Percentiles rank a stretch among this genome's conserved stretches.
Conservation (phyloP, 2,113 vertebrate genomes). For the Sphaerodactylus townsendi region DNA sequence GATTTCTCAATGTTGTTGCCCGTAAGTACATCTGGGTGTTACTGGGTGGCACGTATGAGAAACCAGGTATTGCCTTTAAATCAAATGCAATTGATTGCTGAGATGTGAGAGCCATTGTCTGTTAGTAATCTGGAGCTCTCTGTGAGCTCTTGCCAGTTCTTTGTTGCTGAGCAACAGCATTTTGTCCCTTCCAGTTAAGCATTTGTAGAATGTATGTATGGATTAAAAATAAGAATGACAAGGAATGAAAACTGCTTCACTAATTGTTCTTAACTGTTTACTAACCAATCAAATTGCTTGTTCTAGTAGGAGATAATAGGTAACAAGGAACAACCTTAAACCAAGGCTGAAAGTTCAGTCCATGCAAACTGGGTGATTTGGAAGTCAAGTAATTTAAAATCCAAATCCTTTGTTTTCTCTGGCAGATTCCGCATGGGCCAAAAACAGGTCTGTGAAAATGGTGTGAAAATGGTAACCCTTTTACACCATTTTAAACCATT, state of each 20-base stretch:
- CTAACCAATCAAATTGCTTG: slow-evolving; percentile 4
- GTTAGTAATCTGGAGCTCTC: slow-evolving; percentile 49
- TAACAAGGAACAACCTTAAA: not conserved
- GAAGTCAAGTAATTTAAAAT: not conserved
- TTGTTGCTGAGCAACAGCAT: slow-evolving; percentile 69
- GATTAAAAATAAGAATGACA: slow-evolving; percentile 52
- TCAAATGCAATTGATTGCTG: slow-evolving; percentile 62
- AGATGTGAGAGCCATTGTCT: slow-evolving; percentile 57
- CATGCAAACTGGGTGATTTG: accelerated
- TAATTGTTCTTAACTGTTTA: slow-evolving; percentile 54
- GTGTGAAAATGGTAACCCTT: no score
- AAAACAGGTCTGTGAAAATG: no score
- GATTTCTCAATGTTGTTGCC: slow-evolving; percentile 39
- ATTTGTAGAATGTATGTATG: slow-evolving; percentile 51
- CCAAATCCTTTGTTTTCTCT: not conserved
- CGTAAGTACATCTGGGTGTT: slow-evolving; percentile 52
- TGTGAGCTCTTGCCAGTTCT: slow-evolving; percentile 62
- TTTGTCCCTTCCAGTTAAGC: slow-evolving; percentile 65
- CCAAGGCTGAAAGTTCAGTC: not conserved
- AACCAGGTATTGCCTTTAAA: slow-evolving; percentile 60
- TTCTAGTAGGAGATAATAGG: not conserved
- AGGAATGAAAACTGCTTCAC: slow-evolving; percentile 29
- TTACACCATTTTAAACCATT: no score
- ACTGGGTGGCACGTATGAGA: slow-evolving; percentile 51
- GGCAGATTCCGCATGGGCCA: not conserved